phyloP scores from a whole-genome alignment of 2,888 invertebrate species.

The Drosophila phalerata region DNA sequence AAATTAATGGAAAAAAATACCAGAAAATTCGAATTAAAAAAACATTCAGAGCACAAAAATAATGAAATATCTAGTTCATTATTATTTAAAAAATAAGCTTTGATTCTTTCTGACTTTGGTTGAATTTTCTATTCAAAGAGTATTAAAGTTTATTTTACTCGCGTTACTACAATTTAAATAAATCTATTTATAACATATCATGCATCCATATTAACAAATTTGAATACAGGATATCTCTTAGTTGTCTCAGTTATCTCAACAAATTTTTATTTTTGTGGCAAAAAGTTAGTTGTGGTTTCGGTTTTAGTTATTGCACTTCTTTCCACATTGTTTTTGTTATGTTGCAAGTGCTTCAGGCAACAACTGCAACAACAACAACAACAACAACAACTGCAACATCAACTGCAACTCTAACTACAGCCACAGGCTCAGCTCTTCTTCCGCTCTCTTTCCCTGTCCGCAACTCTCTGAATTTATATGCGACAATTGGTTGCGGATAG shows the following conservation, averaged over 20 bases:
- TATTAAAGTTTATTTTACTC: no score
- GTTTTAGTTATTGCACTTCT: slow-evolving; percentile 57
- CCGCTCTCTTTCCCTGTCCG: neutral
- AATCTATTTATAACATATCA: no score
- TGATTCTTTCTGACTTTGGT: no score
- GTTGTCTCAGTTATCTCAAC: neutral
- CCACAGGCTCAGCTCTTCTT: neutral
- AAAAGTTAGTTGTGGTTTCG: slow-evolving; percentile 46
- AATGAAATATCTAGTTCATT: no score
- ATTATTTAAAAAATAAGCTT: no score
- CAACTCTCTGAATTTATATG: slow-evolving; percentile 4
- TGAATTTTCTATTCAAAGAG: no score
- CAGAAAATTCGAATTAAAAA: no score
- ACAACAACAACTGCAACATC: neutral
- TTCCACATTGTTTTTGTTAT: slow-evolving; percentile 32
- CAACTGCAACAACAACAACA: neutral
- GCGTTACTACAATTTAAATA: no score
- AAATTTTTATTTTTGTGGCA: slow-evolving; percentile 8
- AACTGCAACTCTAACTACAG: neutral
- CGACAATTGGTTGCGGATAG: slow-evolving; percentile 38
- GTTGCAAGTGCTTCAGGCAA: slow-evolving; percentile 15
- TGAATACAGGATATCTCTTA: neutral
- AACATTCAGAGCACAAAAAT: no score
- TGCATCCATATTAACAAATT: neutral
- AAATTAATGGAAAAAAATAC: no score